These are phyloP conservation scores for Drosophila simulans DNA, from an alignment of 1,140 invertebrate species.

Conservation along the genomic window DNA sequence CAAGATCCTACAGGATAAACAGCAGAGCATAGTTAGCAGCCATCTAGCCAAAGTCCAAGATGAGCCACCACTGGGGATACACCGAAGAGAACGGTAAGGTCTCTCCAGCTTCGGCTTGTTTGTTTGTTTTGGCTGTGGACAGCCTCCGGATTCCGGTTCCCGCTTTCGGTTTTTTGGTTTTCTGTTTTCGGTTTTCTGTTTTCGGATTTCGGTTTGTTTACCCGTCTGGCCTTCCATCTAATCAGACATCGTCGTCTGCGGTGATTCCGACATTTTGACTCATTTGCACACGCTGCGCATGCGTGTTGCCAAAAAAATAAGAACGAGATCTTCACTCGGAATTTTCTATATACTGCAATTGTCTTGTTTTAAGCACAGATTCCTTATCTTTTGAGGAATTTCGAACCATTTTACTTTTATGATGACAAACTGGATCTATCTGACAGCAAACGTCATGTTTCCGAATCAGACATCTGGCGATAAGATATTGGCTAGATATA, in stretches of 20 bases:
- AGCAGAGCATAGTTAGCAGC: not conserved
- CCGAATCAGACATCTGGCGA: constrained; percentile 36
- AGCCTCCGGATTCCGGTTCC: constrained; percentile 38
- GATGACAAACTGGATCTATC: constrained; percentile 38
- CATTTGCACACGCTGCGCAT: constrained; percentile 56
- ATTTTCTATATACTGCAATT: not conserved
- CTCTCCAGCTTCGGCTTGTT: constrained; percentile 14
- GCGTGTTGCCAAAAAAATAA: constrained; percentile 24
- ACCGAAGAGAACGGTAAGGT: constrained; percentile 80
- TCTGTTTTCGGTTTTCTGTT: constrained; percentile 1
- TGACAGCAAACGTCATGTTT: constrained; percentile 39
- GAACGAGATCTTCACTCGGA: constrained; percentile 3
- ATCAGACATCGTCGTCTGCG: constrained; percentile 27
- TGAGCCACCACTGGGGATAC: constrained; percentile 83
- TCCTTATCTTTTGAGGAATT: constrained; percentile 49
- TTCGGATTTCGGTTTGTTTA: constrained; percentile 34
- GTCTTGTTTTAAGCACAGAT: constrained; percentile 34
- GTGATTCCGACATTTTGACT: constrained; percentile 42
- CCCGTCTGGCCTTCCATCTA: constrained; percentile 41
- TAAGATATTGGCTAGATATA: constrained; percentile 55
- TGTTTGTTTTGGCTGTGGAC: constrained; percentile 25
- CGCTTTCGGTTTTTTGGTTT: constrained; percentile 6
- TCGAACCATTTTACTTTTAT: constrained; percentile 19
- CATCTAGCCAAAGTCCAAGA: constrained; percentile 41
- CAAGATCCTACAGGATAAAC: constrained; percentile 1